Evolutionary conservation across 2,797 vertebrate genomes (phyloP).

Genomic region (Acrocephalus scirpaceus): DNA sequence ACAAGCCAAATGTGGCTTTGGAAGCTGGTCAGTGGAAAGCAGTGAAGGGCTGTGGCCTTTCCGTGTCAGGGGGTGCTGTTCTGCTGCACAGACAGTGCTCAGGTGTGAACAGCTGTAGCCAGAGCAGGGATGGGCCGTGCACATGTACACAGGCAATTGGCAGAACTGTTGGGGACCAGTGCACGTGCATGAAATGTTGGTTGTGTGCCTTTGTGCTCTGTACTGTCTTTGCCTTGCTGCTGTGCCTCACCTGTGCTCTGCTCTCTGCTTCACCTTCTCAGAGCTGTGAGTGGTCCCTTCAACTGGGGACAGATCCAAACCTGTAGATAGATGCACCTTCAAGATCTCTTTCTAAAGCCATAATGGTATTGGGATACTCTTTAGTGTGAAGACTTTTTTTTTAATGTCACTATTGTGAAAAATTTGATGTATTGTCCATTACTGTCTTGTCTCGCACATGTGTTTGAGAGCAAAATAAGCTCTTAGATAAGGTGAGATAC

Average conservation of each 20-base stretch:
- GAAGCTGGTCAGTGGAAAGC: neutral
- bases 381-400: neutral
- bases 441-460: neutral
- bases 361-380: neutral
- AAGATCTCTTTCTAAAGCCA: neutral
- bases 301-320: neutral
- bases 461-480: neutral
- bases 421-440: neutral
- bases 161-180: neutral
- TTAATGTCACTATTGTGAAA: neutral
- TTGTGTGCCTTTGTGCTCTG: neutral
- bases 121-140: neutral
- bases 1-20: neutral
- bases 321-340: neutral
- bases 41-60: neutral
- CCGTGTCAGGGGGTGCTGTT: neutral
- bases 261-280: neutral
- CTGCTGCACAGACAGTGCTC: neutral
- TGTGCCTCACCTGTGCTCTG: neutral
- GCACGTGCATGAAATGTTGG: rapidly evolving
- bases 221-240: neutral
- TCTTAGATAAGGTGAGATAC: neutral
- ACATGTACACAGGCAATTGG: rapidly evolving
- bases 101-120: neutral
- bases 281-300: neutral